Percentiles rank a stretch among this genome's conserved stretches.
These are phyloP conservation scores for Amitus sp. DNA, from an alignment of 2,888 invertebrate genomes.

Conservation along the genomic window DNA sequence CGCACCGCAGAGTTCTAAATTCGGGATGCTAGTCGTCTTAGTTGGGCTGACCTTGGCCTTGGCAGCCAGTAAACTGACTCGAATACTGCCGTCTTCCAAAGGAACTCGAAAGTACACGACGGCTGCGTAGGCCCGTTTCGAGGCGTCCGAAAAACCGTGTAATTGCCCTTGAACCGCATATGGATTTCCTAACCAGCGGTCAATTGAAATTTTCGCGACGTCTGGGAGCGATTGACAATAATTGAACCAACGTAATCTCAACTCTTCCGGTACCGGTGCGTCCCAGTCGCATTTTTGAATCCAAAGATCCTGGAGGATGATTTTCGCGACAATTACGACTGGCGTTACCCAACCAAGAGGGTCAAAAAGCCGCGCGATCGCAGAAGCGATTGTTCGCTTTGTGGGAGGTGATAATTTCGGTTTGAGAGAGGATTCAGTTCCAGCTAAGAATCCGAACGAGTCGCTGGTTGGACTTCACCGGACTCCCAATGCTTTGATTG, in stretches of 20 bases:
- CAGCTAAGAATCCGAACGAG: background rate
- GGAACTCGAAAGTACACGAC: constrained; percentile 12
- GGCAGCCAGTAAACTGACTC: background rate
- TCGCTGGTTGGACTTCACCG: background rate
- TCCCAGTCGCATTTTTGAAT: constrained; percentile 23
- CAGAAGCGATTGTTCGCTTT: background rate
- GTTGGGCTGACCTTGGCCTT: background rate
- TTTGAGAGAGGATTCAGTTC: too few relatives aligned
- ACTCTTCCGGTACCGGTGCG: constrained; percentile 1
- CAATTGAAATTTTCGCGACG: constrained; percentile 6
- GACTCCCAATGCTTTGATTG: background rate
- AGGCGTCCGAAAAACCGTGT: constrained; percentile 30
- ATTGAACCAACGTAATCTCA: constrained; percentile 2
- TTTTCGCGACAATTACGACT: background rate
- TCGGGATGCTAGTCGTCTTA: background rate
- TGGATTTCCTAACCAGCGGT: constrained; percentile 16
- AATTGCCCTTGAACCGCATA: background rate
- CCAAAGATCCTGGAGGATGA: constrained; percentile 27
- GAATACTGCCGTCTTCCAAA: background rate
- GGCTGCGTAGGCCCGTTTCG: constrained; percentile 19
- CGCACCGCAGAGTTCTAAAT: background rate
- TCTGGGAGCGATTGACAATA: constrained; percentile 10
- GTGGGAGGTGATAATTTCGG: too few relatives aligned
- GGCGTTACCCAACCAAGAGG: background rate
- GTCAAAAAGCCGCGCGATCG: background rate